phyloP scores from a whole-genome alignment of 2,113 vertebrate genomes.

The Nannospalax galili region DNA sequence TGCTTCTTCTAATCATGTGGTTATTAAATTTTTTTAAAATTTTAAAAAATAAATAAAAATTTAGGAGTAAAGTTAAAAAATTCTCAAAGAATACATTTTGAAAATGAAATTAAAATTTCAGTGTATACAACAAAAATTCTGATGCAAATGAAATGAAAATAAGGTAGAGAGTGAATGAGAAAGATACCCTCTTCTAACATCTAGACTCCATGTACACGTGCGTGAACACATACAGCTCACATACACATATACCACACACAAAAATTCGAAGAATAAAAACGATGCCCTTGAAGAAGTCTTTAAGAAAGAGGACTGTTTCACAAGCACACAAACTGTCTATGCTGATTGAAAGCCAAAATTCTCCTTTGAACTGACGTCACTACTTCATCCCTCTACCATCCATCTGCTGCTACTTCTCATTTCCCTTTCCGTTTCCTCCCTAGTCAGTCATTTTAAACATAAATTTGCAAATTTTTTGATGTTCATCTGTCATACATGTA shows the following conservation, averaged over 20 bases:
- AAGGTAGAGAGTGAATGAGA: neutral
- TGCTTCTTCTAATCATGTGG: no score
- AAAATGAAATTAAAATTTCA: neutral
- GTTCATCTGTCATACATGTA: neutral
- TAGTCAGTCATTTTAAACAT: neutral
- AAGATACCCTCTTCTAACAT: neutral
- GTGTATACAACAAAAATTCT: neutral
- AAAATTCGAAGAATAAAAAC: neutral
- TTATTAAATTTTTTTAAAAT: no score
- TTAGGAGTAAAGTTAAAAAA: no score
- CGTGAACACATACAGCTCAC: neutral
- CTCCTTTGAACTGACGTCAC: constrained; percentile 58
- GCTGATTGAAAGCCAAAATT: constrained; percentile 60
- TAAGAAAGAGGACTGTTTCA: neutral
- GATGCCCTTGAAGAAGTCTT: constrained; percentile 5
- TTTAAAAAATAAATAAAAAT: no score
- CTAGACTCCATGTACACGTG: no score
- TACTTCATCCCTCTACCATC: neutral
- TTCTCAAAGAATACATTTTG: neutral
- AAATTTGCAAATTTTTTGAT: neutral
- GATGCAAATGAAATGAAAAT: neutral
- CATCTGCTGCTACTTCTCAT: neutral
- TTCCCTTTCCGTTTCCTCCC: neutral
- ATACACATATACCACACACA: no score
- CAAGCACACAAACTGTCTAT: constrained; percentile 32